Evolutionary conservation across 2,113 vertebrate species (phyloP).

Genomic region (Agelaius phoeniceus): DNA sequence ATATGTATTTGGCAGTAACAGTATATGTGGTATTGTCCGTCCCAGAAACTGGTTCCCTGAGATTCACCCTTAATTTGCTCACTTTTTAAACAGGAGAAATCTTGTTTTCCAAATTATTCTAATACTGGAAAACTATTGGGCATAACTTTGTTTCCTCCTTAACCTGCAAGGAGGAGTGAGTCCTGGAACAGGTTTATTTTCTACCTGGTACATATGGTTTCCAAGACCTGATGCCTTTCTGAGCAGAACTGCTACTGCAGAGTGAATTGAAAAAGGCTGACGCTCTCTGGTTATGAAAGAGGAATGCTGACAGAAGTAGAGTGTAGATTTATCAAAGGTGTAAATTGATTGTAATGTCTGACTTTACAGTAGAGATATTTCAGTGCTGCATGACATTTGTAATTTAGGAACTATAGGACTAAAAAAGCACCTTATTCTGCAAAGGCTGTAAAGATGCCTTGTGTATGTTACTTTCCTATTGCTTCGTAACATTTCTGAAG

Average conservation of each 20-base stretch:
- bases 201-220: neutral
- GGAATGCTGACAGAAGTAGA: neutral
- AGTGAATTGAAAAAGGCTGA: neutral
- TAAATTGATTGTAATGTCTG: neutral
- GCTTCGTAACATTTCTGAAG: neutral
- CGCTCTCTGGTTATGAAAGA: neutral
- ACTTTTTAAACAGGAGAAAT: neutral
- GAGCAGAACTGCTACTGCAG: neutral
- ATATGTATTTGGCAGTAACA: neutral
- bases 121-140: neutral
- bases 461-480: neutral
- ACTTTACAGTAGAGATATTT: neutral
- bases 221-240: neutral
- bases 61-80: neutral
- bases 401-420: neutral
- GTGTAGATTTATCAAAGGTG: neutral
- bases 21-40: neutral
- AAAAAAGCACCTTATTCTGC: neutral
- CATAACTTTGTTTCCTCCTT: neutral
- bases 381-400: neutral
- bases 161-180: neutral
- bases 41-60: neutral
- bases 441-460: neutral
- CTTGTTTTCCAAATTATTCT: neutral
- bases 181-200: neutral